These are phyloP conservation scores for Isoperla grammatica DNA, from an alignment of 2,888 invertebrate species.

Conservation along the genomic window DNA sequence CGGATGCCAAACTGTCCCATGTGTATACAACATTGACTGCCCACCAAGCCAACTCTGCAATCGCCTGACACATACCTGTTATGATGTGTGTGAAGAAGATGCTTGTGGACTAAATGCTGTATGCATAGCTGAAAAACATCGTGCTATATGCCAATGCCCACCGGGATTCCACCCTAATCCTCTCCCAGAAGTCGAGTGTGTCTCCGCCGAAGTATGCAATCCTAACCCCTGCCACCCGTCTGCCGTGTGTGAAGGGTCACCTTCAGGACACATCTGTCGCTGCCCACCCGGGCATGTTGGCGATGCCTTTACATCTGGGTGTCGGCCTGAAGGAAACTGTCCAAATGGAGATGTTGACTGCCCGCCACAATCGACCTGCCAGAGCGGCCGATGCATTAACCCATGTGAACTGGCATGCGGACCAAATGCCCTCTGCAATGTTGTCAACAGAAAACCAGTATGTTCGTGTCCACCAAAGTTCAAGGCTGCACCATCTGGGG, in stretches of 20 bases:
- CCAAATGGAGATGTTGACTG: slow-evolving; percentile 67
- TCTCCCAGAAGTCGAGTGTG: slow-evolving; percentile 76
- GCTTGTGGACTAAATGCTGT: slow-evolving; percentile 84
- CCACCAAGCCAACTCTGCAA: slow-evolving; percentile 74
- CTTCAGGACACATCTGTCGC: slow-evolving; percentile 66
- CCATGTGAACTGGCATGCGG: slow-evolving; percentile 81
- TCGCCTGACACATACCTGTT: slow-evolving; percentile 73
- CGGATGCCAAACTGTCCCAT: slow-evolving; percentile 75
- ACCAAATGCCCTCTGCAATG: slow-evolving; percentile 71
- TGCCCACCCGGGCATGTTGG: slow-evolving; percentile 73
- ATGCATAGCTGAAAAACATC: slow-evolving; percentile 80
- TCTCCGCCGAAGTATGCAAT: slow-evolving; percentile 62
- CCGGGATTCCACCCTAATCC: slow-evolving; percentile 77
- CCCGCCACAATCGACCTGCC: slow-evolving; percentile 66
- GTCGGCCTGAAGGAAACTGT: slow-evolving; percentile 71
- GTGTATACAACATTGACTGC: slow-evolving; percentile 82
- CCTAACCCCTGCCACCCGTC: slow-evolving; percentile 76
- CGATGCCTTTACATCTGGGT: slow-evolving; percentile 70
- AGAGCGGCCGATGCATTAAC: slow-evolving; percentile 65
- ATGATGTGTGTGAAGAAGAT: slow-evolving; percentile 72
- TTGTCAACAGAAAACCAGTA: slow-evolving; percentile 68
- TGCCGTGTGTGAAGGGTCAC: slow-evolving; percentile 62
- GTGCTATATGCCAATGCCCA: slow-evolving; percentile 77
- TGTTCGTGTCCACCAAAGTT: slow-evolving; percentile 76
- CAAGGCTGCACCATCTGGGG: slow-evolving; percentile 57